A percentile compares a stretch with the other conserved stretches of the same genome.
phyloP scores from a whole-genome alignment of 2,797 vertebrate species.

The Micrastur ruficollis region DNA sequence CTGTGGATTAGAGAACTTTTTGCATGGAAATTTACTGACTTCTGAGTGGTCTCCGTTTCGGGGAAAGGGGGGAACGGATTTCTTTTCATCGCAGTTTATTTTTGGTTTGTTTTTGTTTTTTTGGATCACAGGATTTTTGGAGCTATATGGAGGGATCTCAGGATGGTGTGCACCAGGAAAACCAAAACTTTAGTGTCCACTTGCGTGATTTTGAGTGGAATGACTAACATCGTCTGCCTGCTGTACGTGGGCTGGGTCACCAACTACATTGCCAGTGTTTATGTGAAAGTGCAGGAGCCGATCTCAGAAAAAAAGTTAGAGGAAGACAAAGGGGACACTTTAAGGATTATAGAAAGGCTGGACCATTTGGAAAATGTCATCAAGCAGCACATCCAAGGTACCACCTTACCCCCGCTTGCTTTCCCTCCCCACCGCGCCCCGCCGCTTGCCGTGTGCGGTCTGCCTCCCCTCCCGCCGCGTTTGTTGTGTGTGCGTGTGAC shows the following conservation, averaged over 20 bases:
- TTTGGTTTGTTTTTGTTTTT: too few relatives aligned
- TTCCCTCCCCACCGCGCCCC: neutral
- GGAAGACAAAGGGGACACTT: constrained; percentile 90
- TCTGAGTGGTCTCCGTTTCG: constrained; percentile 14
- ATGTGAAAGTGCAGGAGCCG: constrained; percentile 92
- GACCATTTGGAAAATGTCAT: constrained; percentile 96
- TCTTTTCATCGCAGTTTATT: neutral
- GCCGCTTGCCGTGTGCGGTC: neutral
- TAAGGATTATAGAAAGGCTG: constrained; percentile 93
- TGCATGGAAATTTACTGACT: constrained; percentile 56
- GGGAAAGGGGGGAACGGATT: neutral
- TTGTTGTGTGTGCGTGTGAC: neutral
- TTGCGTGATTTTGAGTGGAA: constrained; percentile 97
- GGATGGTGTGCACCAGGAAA: constrained; percentile 98
- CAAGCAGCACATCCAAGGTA: constrained; percentile 98
- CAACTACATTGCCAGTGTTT: constrained; percentile 95
- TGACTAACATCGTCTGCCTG: constrained; percentile 97
- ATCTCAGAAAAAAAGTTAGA: constrained; percentile 90
- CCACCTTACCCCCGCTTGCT: neutral
- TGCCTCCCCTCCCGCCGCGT: neutral
- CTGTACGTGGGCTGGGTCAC: constrained; percentile 98
- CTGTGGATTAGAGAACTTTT: constrained; percentile 19
- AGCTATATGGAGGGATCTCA: constrained; percentile 91
- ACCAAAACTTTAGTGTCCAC: constrained; percentile 99
- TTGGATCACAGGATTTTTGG: constrained; percentile 53